Evolutionary conservation across 2,113 vertebrate genomes (phyloP).

Genomic region (Psammodynastes pulverulentus): DNA sequence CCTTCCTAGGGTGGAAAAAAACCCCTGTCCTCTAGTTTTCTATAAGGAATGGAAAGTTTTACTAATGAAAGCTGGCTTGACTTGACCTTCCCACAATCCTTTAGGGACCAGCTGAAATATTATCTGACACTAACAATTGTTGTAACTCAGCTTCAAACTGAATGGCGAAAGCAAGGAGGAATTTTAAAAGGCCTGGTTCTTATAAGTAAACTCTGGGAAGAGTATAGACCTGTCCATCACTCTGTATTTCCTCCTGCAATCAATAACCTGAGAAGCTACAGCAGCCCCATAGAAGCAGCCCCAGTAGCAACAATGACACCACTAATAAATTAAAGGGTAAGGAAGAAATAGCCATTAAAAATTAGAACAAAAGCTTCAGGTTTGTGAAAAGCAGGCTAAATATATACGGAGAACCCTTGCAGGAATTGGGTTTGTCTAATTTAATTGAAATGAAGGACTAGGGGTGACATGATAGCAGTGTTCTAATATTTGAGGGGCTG

Average conservation of each 20-base stretch:
- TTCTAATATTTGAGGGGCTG: too few relatives aligned
- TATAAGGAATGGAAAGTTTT: neutral
- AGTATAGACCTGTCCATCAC: neutral
- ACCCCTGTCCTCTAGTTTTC: neutral
- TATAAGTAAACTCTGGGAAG: neutral
- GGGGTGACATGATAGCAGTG: too few relatives aligned
- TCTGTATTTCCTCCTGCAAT: neutral
- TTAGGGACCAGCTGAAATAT: neutral
- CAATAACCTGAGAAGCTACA: neutral
- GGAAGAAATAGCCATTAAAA: neutral
- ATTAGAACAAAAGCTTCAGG: neutral
- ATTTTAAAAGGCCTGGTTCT: neutral
- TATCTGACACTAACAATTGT: neutral
- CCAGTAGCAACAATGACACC: neutral
- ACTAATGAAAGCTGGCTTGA: neutral
- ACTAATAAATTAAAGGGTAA: neutral
- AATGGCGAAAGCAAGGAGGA: neutral
- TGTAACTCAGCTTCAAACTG: neutral
- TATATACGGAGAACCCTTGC: neutral
- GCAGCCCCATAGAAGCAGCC: neutral
- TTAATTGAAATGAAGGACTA: neutral
- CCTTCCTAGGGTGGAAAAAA: neutral
- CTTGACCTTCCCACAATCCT: neutral
- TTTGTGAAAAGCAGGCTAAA: neutral
- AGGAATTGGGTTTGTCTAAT: neutral